Percentiles rank a stretch among this genome's conserved stretches.
These are phyloP conservation scores for Cottus gobio DNA, from an alignment of 2,113 vertebrate genomes.

Conservation along the genomic window DNA sequence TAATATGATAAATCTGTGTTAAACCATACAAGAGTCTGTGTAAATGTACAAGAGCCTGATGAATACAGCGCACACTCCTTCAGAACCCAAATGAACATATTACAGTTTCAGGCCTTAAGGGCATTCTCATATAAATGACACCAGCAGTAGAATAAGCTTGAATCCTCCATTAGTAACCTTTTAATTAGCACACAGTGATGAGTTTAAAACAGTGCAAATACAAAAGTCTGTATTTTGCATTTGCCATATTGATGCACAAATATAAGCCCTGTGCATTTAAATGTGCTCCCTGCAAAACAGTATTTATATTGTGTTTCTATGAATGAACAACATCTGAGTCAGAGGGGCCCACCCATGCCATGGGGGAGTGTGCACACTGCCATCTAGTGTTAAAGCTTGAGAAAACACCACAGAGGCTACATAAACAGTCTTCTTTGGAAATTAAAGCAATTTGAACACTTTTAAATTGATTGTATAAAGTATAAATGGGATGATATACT, in stretches of 20 bases:
- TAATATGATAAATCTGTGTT: conserved; percentile 19
- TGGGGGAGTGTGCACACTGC: conserved; percentile 42
- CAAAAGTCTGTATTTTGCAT: background rate
- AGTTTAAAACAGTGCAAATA: background rate
- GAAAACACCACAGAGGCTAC: background rate
- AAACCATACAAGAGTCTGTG: background rate
- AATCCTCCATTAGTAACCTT: conserved; percentile 9
- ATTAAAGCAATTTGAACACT: background rate
- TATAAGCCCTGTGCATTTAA: background rate
- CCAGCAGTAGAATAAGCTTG: background rate
- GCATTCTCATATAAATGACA: background rate
- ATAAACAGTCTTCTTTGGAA: too few species aligned
- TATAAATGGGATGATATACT: background rate
- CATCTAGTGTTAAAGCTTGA: conserved; percentile 62
- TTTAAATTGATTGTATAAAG: background rate
- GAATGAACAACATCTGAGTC: conserved; percentile 33
- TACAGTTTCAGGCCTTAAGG: background rate
- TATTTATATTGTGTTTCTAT: conserved; percentile 18
- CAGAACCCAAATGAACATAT: background rate
- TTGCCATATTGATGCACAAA: background rate
- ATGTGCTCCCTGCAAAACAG: conserved; percentile 2
- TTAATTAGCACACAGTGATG: background rate
- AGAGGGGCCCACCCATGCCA: conserved; percentile 48
- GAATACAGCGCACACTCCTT: background rate
- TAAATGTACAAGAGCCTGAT: background rate